Conservation (phyloP, 1,140 invertebrate species). For the Pseudomyrmex concolor region DNA sequence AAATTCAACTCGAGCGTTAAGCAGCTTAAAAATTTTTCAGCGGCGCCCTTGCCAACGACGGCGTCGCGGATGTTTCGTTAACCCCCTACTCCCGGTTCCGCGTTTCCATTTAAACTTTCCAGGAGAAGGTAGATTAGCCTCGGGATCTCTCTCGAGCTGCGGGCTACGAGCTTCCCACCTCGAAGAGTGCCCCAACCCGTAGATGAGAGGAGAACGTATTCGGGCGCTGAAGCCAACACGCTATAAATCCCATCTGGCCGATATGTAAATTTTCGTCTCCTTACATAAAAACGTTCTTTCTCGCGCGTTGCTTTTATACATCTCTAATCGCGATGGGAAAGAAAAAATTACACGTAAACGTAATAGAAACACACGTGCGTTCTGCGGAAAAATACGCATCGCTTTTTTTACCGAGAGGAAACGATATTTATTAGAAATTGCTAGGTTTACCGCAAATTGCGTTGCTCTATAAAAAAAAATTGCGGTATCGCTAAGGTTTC, state of each 20-base stretch:
- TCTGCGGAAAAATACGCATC: background rate
- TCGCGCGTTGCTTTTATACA: background rate
- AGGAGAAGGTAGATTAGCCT: conserved; percentile 71
- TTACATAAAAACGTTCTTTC: background rate
- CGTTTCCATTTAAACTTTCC: conserved; percentile 76
- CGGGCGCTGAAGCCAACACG: conserved; percentile 19
- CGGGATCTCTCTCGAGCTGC: conserved; percentile 64
- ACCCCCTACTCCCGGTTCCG: conserved; percentile 44
- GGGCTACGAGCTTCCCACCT: conserved; percentile 35
- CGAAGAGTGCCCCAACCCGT: conserved; percentile 15
- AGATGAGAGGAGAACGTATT: conserved; percentile 48
- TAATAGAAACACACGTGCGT: background rate
- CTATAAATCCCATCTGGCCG: conserved; percentile 40
- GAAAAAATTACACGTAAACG: background rate
- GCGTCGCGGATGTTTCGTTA: conserved; percentile 65
- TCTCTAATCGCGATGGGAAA: background rate
- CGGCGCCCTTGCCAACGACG: conserved; percentile 16
- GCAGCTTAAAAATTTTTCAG: conserved; percentile 76
- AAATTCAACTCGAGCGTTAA: conserved; percentile 73
- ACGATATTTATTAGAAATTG: background rate
- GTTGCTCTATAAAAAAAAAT: conserved; percentile 4
- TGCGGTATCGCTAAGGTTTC: background rate
- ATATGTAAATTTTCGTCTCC: conserved; percentile 30
- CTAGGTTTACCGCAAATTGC: conserved; percentile 1
- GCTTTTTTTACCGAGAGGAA: no score